Conservation (phyloP, 2,888 invertebrate genomes). For the Rotaria socialis region DNA sequence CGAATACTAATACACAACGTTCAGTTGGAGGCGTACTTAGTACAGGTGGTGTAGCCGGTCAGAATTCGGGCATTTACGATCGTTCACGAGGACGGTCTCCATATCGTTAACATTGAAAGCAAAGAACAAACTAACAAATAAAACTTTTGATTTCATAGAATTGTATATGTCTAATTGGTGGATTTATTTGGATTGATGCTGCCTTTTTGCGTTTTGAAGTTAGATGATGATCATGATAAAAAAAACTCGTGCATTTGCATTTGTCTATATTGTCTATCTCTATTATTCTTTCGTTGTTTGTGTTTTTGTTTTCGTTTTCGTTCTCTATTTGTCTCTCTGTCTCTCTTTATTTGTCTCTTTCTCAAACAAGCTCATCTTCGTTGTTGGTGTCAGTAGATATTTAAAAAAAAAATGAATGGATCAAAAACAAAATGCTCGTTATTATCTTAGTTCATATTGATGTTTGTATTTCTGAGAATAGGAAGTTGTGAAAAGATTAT, state of each 20-base stretch:
- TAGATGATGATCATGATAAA: background rate
- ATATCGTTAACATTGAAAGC: background rate
- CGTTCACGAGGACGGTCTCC: slow-evolving; percentile 8
- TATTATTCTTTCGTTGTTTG: background rate
- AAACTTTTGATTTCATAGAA: background rate
- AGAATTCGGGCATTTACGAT: background rate
- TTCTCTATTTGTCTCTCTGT: background rate
- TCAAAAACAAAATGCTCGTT: too few species aligned
- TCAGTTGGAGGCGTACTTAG: slow-evolving; percentile 6
- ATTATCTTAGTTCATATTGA: background rate
- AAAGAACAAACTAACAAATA: background rate
- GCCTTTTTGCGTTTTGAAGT: background rate
- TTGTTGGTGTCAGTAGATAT: background rate
- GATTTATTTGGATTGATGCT: background rate
- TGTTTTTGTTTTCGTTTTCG: background rate
- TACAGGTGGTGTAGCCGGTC: background rate
- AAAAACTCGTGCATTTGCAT: background rate
- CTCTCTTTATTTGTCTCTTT: background rate
- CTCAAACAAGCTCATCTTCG: background rate
- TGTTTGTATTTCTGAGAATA: background rate
- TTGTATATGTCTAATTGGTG: background rate
- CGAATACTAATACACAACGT: slow-evolving; percentile 2
- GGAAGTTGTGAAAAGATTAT: background rate
- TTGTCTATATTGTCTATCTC: background rate
- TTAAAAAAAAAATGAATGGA: background rate